Conservation (phyloP, 2,113 vertebrate genomes). For the Otolemur garnettii region DNA sequence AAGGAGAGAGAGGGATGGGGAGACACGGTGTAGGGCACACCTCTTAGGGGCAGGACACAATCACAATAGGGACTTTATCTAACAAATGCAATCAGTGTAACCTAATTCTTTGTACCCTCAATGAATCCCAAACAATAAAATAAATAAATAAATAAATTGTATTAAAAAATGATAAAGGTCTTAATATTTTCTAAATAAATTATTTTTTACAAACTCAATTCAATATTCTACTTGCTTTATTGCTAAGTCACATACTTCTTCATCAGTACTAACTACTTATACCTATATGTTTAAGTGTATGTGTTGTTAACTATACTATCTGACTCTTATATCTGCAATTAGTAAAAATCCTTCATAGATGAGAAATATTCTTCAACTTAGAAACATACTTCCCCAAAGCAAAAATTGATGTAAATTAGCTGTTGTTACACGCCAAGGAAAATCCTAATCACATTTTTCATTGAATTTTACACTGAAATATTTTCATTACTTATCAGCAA, state of each 20-base stretch:
- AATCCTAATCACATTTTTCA: constrained; percentile 33
- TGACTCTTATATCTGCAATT: constrained; percentile 32
- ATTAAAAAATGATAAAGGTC: not conserved
- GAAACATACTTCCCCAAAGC: constrained; percentile 11
- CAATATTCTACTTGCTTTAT: constrained; percentile 34
- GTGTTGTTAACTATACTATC: not conserved
- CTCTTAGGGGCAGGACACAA: no score
- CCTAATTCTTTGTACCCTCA: no score
- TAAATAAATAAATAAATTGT: no score
- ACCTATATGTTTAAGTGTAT: not conserved
- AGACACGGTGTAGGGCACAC: no score
- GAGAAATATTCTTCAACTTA: constrained; percentile 59
- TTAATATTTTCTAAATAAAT: constrained; percentile 43
- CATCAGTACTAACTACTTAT: not conserved
- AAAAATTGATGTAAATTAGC: constrained; percentile 60
- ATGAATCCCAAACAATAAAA: no score
- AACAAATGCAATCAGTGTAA: no score
- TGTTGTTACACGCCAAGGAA: not conserved
- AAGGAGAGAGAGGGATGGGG: no score
- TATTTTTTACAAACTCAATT: constrained; percentile 61
- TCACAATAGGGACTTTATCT: no score
- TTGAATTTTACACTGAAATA: constrained; percentile 21
- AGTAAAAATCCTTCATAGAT: constrained; percentile 30
- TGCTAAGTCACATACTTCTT: constrained; percentile 21
- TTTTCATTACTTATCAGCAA: constrained; percentile 55